phyloP scores from a whole-genome alignment of 2,797 vertebrate genomes.

The Oreortyx pictus region DNA sequence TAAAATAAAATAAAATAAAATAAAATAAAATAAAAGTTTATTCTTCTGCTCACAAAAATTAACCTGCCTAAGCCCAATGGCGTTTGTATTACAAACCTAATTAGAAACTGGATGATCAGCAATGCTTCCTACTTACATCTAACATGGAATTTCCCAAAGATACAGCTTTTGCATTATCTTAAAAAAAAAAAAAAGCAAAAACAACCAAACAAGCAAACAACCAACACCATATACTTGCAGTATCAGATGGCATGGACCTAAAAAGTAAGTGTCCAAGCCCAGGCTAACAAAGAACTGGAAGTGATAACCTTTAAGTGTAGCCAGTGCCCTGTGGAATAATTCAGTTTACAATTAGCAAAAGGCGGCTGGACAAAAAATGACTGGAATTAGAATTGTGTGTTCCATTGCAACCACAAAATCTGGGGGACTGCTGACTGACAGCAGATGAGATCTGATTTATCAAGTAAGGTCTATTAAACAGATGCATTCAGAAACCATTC shows the following conservation, averaged over 20 bases:
- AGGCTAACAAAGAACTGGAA: background rate
- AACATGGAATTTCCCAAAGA: slow-evolving; percentile 9
- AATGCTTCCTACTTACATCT: background rate
- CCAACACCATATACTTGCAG: background rate
- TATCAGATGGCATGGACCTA: background rate
- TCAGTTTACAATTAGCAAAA: background rate
- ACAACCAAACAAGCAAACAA: background rate
- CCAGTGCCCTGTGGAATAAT: background rate
- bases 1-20: background rate
- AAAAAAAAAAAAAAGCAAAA: background rate
- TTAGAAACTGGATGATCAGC: slow-evolving; percentile 18
- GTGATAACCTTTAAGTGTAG: background rate
- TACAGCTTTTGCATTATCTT: background rate
- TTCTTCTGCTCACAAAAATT: slow-evolving; percentile 5
- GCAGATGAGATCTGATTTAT: background rate
- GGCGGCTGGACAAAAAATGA: background rate
- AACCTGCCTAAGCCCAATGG: background rate
- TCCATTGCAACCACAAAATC: background rate
- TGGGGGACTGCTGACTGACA: background rate
- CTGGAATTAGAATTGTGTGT: background rate
- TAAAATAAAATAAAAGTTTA: background rate
- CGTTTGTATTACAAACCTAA: background rate
- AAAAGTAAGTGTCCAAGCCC: background rate
- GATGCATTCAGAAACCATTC: slow-evolving; percentile 2
- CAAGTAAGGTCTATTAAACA: background rate